A percentile compares a stretch with the other conserved stretches of the same genome.
phyloP scores from a whole-genome alignment of 2,888 invertebrate species.

The Sipha maydis region DNA sequence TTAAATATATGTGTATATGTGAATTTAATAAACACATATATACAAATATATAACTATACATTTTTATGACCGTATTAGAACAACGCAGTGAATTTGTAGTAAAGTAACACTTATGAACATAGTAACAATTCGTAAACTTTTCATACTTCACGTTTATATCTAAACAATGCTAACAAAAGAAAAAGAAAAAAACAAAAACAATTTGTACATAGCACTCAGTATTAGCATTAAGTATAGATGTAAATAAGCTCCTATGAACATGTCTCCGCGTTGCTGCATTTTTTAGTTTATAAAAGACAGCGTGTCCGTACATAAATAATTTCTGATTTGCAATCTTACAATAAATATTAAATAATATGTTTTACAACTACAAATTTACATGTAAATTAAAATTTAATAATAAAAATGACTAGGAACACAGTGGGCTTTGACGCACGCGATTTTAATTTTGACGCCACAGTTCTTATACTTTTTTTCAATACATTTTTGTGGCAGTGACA shows the following conservation, averaged over 20 bases:
- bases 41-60: constrained; percentile 24
- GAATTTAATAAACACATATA: background rate
- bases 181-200: constrained; percentile 48
- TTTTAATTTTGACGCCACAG: constrained; percentile 50
- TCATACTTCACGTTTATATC: constrained; percentile 58
- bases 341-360: constrained; percentile 58
- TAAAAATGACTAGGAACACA: constrained; percentile 62
- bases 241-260: constrained; percentile 61
- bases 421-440: constrained; percentile 57
- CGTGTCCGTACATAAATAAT: constrained; percentile 52
- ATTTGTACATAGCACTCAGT: constrained; percentile 53
- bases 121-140: constrained; percentile 60
- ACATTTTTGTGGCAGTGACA: constrained; percentile 54
- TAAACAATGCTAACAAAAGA: constrained; percentile 57
- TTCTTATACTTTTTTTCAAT: constrained; percentile 50
- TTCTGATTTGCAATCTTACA: constrained; percentile 53
- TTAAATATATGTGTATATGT: background rate
- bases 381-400: constrained; percentile 60
- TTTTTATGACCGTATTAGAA: constrained; percentile 34
- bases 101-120: constrained; percentile 61
- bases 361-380: constrained; percentile 59
- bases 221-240: constrained; percentile 57
- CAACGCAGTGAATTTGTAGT: constrained; percentile 52
- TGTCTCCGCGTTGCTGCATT: constrained; percentile 41
- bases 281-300: constrained; percentile 49